These are phyloP conservation scores for Sphecodes monilicornis DNA, from an alignment of 2,888 invertebrate genomes.

Conservation along the genomic window DNA sequence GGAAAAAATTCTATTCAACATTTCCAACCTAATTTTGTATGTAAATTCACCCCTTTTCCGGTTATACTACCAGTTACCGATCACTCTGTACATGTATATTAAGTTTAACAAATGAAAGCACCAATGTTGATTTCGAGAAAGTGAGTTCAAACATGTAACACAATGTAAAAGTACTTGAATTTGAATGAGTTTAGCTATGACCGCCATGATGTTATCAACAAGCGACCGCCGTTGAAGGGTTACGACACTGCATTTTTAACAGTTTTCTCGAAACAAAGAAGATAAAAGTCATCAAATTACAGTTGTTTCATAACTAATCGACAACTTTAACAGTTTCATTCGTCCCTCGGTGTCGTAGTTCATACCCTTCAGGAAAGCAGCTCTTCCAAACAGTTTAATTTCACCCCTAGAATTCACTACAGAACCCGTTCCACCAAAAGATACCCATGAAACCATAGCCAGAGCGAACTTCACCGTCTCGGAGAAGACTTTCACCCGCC, in stretches of 20 bases:
- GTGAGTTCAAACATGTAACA: no score
- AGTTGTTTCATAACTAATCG: not conserved
- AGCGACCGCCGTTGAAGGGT: no score
- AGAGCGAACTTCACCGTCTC: not conserved
- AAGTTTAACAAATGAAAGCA: no score
- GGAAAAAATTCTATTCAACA: no score
- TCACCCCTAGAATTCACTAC: not conserved
- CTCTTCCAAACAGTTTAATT: constrained; percentile 5
- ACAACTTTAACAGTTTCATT: not conserved
- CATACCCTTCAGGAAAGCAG: not conserved
- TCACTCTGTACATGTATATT: no score
- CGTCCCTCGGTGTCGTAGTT: not conserved
- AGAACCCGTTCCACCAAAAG: not conserved
- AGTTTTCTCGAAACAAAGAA: not conserved
- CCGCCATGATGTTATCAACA: no score
- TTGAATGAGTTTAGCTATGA: no score
- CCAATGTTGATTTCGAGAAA: no score
- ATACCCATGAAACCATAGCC: not conserved
- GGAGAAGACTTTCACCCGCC: not conserved
- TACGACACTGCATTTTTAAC: not conserved
- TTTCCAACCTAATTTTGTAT: no score
- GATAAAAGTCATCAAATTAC: not conserved
- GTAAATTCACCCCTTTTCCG: no score
- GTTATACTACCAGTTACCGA: no score
- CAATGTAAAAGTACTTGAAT: no score